These are phyloP conservation scores for Brachynemurus nebulosus DNA, from an alignment of 2,888 invertebrate species.

Conservation along the genomic window DNA sequence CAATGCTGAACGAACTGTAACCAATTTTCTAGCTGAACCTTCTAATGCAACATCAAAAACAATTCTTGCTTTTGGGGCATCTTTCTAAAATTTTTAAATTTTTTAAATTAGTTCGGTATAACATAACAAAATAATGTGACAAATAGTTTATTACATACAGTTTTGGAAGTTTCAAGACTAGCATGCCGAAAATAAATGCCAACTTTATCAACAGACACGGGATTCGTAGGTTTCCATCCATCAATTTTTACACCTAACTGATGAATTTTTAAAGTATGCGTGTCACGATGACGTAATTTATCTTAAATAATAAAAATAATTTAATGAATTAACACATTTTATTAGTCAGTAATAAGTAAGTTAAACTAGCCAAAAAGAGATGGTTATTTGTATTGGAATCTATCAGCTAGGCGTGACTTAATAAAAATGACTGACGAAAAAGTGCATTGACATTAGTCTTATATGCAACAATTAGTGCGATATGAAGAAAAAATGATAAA, in stretches of 20 bases:
- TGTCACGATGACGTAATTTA: slow-evolving; percentile 56
- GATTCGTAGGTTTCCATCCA: slow-evolving; percentile 76
- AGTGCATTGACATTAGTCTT: too few species aligned
- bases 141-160: slow-evolving; percentile 23
- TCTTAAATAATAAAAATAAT: slow-evolving; percentile 23
- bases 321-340: neutral
- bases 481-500: too few species aligned
- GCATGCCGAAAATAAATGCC: slow-evolving; percentile 83
- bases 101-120: too few species aligned
- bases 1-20: slow-evolving; percentile 83
- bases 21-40: slow-evolving; percentile 86
- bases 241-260: slow-evolving; percentile 80
- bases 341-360: neutral
- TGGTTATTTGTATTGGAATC: too few species aligned
- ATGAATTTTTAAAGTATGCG: slow-evolving; percentile 66
- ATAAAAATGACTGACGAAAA: too few species aligned
- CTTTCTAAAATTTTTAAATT: too few species aligned
- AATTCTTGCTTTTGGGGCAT: slow-evolving; percentile 44
- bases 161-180: slow-evolving; percentile 28
- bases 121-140: too few species aligned
- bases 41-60: slow-evolving; percentile 86
- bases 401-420: too few species aligned
- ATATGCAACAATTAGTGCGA: too few species aligned
- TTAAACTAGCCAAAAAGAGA: neutral
- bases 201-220: slow-evolving; percentile 90